phyloP scores from a whole-genome alignment of 2,797 vertebrate species.

The Acestrorhynchus altus region DNA sequence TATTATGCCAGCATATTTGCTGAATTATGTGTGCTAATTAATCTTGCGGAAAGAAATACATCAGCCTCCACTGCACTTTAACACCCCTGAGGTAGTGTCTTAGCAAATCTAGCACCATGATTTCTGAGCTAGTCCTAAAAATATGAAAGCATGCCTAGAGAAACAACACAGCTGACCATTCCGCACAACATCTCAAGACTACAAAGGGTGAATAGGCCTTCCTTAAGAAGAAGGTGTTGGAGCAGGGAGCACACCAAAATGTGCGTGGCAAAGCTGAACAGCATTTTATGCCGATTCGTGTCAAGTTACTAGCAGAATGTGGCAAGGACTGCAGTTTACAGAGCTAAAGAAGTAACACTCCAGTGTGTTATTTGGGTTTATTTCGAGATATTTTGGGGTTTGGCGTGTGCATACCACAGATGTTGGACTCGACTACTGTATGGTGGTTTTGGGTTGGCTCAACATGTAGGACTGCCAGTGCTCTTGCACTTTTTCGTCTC shows the following conservation, averaged over 20 bases:
- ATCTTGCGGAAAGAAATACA: too few relatives aligned
- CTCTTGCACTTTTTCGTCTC: conserved; percentile 18
- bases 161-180: too few relatives aligned
- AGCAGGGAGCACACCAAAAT: neutral
- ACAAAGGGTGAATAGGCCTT: neutral
- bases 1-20: too few relatives aligned
- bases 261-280: neutral
- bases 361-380: conserved; percentile 58
- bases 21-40: too few relatives aligned
- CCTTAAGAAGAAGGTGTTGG: neutral
- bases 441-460: conserved; percentile 47
- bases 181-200: too few relatives aligned
- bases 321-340: conserved; percentile 12
- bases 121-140: neutral
- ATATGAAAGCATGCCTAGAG: too few relatives aligned
- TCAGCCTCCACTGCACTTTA: too few relatives aligned
- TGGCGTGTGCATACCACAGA: conserved; percentile 50
- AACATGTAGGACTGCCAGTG: neutral
- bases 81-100: neutral
- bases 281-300: neutral
- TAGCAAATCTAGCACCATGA: neutral
- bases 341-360: conserved; percentile 4
- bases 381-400: conserved; percentile 49
- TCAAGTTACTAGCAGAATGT: conserved; percentile 4
- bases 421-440: conserved; percentile 51